phyloP scores from a whole-genome alignment of 2,888 invertebrate species.

The Danaus chrysippus region DNA sequence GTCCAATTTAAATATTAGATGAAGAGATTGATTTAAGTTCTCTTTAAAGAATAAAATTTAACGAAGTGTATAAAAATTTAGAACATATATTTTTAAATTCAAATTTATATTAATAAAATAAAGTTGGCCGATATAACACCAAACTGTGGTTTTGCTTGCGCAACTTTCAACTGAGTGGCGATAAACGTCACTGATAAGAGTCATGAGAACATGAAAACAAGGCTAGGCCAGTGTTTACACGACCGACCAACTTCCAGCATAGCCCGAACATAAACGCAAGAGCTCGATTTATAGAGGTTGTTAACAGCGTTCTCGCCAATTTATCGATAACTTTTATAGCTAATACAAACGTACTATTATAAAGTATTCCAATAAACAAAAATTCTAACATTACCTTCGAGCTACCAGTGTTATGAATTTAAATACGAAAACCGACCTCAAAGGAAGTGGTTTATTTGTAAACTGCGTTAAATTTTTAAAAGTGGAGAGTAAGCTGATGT shows the following conservation, averaged over 20 bases:
- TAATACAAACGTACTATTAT: constrained; percentile 3
- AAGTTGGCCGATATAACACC: no score
- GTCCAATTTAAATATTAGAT: no score
- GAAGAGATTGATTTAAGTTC: no score
- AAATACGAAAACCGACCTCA: constrained; percentile 1
- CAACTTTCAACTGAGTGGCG: background rate
- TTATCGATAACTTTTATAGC: constrained; percentile 1
- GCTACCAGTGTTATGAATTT: constrained; percentile 4
- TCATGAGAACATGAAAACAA: constrained; percentile 2
- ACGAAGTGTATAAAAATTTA: no score
- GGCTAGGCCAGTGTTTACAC: constrained; percentile 5
- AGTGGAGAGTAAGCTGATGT: constrained; percentile 4
- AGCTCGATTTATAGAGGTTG: constrained; percentile 2
- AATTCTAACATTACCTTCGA: constrained; percentile 3
- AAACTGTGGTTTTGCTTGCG: no score
- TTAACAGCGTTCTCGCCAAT: constrained; percentile 5
- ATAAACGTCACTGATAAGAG: background rate
- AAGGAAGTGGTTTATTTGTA: constrained; percentile 8
- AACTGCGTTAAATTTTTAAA: constrained; percentile 3
- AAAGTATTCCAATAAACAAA: constrained; percentile 1
- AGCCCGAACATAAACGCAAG: constrained; percentile 1
- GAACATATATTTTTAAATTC: no score
- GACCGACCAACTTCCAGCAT: background rate
- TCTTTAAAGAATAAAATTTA: no score
- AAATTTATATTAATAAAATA: no score